phyloP scores from a whole-genome alignment of 2,113 vertebrate genomes.

The Thomomys bottae region DNA sequence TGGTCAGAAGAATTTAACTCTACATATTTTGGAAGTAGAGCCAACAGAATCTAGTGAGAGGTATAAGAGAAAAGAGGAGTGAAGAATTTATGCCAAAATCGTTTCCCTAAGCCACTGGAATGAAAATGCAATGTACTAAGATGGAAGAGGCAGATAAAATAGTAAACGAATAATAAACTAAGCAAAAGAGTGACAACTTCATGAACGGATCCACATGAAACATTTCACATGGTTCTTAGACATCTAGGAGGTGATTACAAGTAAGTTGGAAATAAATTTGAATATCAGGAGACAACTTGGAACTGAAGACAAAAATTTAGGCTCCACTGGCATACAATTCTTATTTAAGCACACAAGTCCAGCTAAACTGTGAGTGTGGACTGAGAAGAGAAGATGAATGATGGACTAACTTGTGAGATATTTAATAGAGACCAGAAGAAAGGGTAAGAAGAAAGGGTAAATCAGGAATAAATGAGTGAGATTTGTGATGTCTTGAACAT shows the following conservation, averaged over 20 bases:
- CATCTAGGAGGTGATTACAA: neutral
- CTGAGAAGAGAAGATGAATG: neutral
- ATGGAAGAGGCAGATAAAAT: neutral
- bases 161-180: too few relatives aligned
- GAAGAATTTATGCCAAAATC: neutral
- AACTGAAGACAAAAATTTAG: neutral
- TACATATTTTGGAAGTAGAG: slow-evolving; percentile 32
- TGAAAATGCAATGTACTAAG: slow-evolving; percentile 1
- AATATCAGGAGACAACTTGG: neutral
- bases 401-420: neutral
- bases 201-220: neutral
- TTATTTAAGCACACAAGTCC: neutral
- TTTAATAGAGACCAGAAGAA: neutral
- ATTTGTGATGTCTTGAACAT: neutral
- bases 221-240: neutral
- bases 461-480: neutral
- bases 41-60: neutral
- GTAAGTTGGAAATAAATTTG: neutral
- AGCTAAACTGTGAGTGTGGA: neutral
- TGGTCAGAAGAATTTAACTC: slow-evolving; percentile 50
- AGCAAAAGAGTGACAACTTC: neutral
- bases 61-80: slow-evolving; percentile 5
- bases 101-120: slow-evolving; percentile 10
- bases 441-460: neutral
- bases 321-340: neutral